Evolutionary conservation across 2,797 vertebrate genomes (phyloP).

Genomic region (Peromyscus eremicus): DNA sequence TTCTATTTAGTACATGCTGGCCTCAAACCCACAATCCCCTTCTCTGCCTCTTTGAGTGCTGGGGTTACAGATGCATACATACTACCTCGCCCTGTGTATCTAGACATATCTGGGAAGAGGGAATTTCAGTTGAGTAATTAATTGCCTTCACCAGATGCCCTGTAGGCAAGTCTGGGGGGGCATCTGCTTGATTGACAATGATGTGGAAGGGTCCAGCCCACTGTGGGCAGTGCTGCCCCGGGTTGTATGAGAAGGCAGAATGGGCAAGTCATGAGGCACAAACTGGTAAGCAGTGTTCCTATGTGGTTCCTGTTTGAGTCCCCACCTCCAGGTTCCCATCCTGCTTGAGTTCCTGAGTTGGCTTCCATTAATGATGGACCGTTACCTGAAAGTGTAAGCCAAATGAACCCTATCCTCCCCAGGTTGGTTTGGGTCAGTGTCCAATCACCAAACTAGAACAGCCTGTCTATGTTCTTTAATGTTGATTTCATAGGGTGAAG

Average conservation of each 20-base stretch:
- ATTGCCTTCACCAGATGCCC: background rate
- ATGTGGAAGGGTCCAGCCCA: background rate
- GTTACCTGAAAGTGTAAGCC: background rate
- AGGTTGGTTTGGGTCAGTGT: background rate
- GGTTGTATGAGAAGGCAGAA: background rate
- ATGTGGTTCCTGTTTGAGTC: background rate
- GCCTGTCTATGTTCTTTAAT: background rate
- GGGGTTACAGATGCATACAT: background rate
- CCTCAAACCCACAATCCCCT: background rate
- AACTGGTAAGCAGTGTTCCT: background rate
- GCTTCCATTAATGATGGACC: background rate
- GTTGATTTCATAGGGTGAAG: too few relatives aligned
- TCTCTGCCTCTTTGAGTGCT: background rate
- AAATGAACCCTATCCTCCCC: background rate
- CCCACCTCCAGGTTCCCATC: background rate
- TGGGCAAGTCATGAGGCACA: background rate
- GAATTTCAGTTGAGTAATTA: background rate
- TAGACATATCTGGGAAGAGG: background rate
- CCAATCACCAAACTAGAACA: background rate
- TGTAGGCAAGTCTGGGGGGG: background rate
- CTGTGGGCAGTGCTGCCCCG: background rate
- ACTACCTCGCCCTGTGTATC: background rate
- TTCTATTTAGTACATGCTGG: background rate
- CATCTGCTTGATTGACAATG: background rate
- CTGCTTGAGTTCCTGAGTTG: background rate